These are phyloP conservation scores for Hydrolagus colliei DNA, from an alignment of 2,797 vertebrate species.

Conservation along the genomic window DNA sequence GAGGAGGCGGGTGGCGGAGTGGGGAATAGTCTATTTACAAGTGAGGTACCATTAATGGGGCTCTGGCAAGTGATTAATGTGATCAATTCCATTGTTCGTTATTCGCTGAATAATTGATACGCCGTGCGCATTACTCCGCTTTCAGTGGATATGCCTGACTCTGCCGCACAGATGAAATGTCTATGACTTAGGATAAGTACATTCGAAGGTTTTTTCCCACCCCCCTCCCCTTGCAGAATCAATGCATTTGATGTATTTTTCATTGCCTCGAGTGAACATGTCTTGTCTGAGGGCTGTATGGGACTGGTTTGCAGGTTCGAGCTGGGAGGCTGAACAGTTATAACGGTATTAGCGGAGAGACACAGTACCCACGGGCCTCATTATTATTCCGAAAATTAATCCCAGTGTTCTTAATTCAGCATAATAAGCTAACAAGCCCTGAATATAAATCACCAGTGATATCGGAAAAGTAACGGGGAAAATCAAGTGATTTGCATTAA, in stretches of 20 bases:
- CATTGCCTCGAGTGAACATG: conserved; percentile 27
- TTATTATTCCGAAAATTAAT: conserved; percentile 30
- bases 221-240: not conserved
- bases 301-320: conserved; percentile 13
- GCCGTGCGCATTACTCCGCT: not conserved
- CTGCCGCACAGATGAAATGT: not conserved
- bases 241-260: conserved; percentile 30
- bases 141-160: conserved; percentile 27
- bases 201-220: not conserved
- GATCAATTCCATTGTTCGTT: conserved; percentile 13
- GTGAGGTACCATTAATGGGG: not conserved
- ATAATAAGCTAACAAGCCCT: conserved; percentile 27
- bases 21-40: not conserved
- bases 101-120: not conserved
- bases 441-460: conserved; percentile 28
- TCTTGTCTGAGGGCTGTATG: conserved; percentile 5
- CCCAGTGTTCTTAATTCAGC: conserved; percentile 28
- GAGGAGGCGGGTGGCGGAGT: too few species aligned
- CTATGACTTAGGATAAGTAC: conserved; percentile 19
- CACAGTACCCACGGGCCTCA: conserved; percentile 6
- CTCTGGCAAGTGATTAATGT: not conserved
- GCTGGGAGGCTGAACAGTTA: conserved; percentile 17
- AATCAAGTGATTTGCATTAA: conserved; percentile 21
- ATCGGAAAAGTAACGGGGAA: conserved; percentile 27
- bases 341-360: conserved; percentile 14